A percentile compares a stretch with the other conserved stretches of the same genome.
These are phyloP conservation scores for Microtus oregoni DNA, from an alignment of 2,113 vertebrate genomes.

Conservation along the genomic window DNA sequence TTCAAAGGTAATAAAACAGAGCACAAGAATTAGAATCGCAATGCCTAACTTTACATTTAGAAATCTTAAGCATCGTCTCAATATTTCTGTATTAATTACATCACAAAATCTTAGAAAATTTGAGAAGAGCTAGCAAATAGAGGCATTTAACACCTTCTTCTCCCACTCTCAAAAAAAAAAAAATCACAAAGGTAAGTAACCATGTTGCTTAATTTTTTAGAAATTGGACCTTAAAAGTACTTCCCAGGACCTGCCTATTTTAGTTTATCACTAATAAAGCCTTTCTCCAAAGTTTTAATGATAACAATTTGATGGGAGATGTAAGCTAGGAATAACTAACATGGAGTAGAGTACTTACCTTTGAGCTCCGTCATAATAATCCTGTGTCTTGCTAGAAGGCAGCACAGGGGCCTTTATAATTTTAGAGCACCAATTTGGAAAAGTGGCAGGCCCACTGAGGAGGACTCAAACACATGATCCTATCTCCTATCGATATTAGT, in stretches of 20 bases:
- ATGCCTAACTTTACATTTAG: not conserved
- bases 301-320: constrained; percentile 15
- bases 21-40: not conserved
- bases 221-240: constrained; percentile 21
- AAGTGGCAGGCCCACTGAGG: constrained; percentile 58
- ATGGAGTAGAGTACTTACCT: constrained; percentile 85
- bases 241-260: not conserved
- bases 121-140: constrained; percentile 44
- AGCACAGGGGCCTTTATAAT: constrained; percentile 87
- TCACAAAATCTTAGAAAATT: constrained; percentile 48
- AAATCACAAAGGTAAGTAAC: constrained; percentile 1
- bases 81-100: not conserved
- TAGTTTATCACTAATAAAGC: constrained; percentile 36
- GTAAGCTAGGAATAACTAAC: constrained; percentile 65
- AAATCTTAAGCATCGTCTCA: not conserved
- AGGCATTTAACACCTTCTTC: not conserved
- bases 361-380: constrained; percentile 86
- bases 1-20: not conserved
- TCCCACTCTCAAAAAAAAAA: no score
- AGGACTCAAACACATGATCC: constrained; percentile 54
- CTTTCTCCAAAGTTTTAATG: constrained; percentile 67
- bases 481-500: constrained; percentile 10
- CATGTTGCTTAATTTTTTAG: not conserved
- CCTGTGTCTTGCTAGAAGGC: constrained; percentile 88
- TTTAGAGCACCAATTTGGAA: constrained; percentile 78